Conservation (phyloP, 2,888 invertebrate species). For the Lampropteryx suffumata region DNA sequence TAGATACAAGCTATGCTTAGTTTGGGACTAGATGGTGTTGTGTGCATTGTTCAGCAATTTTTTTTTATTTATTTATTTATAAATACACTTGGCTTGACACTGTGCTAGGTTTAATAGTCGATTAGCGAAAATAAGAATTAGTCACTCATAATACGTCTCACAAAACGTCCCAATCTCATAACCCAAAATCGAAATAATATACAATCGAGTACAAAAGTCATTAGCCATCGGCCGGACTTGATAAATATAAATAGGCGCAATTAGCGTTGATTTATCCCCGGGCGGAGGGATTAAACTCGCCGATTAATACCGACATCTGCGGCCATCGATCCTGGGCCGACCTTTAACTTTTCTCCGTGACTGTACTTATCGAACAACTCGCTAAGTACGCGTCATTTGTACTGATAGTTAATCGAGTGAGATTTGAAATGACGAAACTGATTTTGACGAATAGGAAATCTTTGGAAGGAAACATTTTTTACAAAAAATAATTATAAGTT, state of each 20-base stretch:
- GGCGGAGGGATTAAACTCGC: slow-evolving; percentile 69
- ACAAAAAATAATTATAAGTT: no score
- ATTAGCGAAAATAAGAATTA: neutral
- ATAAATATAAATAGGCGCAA: slow-evolving; percentile 77
- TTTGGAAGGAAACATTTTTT: no score
- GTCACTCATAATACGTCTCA: neutral
- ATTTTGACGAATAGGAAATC: neutral
- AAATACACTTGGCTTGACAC: no score
- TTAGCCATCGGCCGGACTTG: slow-evolving; percentile 57
- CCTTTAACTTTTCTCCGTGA: slow-evolving; percentile 75
- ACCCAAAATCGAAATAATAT: slow-evolving; percentile 39
- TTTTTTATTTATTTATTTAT: no score
- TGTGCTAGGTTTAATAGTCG: no score
- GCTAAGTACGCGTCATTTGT: slow-evolving; percentile 33
- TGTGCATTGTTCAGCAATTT: no score
- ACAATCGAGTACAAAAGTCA: slow-evolving; percentile 53
- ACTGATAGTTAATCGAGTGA: slow-evolving; percentile 26
- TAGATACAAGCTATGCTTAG: no score
- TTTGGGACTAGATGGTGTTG: no score
- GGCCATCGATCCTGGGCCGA: slow-evolving; percentile 70
- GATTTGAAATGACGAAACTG: slow-evolving; percentile 19
- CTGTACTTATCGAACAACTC: slow-evolving; percentile 55
- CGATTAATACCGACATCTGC: slow-evolving; percentile 77
- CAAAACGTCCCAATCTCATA: slow-evolving; percentile 25
- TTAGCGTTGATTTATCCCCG: slow-evolving; percentile 72